A percentile compares a stretch with the other conserved stretches of the same genome.
phyloP scores from a whole-genome alignment of 2,113 vertebrate genomes.

The Brachyistius frenatus region DNA sequence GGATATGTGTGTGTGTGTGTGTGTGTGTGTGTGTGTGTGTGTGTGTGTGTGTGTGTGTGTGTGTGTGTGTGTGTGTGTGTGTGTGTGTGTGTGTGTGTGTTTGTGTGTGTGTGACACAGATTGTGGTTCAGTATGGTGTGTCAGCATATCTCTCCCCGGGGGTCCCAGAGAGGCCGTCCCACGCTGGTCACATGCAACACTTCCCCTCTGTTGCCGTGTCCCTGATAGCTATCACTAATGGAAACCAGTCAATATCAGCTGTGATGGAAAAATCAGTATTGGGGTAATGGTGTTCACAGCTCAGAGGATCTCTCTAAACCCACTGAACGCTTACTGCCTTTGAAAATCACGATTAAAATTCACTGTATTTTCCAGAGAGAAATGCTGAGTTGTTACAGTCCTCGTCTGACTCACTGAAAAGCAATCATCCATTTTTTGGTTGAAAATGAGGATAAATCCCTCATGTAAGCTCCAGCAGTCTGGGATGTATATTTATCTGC shows the following conservation, averaged over 20 bases:
- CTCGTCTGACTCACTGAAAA: constrained; percentile 54
- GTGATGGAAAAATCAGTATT: constrained; percentile 76
- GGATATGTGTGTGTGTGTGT: neutral
- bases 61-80: neutral
- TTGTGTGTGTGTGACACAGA: constrained; percentile 16
- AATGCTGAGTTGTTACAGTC: constrained; percentile 28
- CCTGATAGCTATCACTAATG: constrained; percentile 66
- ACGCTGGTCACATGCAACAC: constrained; percentile 28
- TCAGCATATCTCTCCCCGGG: constrained; percentile 11
- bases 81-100: neutral
- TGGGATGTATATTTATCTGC: constrained; percentile 31
- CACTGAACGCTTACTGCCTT: constrained; percentile 13
- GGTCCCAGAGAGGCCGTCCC: constrained; percentile 30
- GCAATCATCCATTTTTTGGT: constrained; percentile 48
- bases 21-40: neutral
- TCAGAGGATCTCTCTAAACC: constrained; percentile 51
- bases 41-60: constrained; percentile 5
- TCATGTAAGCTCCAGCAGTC: constrained; percentile 27
- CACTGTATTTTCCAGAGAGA: constrained; percentile 30
- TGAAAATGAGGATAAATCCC: constrained; percentile 54
- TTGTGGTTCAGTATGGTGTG: constrained; percentile 20
- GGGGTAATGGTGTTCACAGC: constrained; percentile 53
- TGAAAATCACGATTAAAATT: constrained; percentile 45
- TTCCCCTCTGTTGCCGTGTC: constrained; percentile 30
- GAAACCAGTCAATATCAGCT: constrained; percentile 69